A percentile compares a stretch with the other conserved stretches of the same genome.
Evolutionary conservation across 2,797 vertebrate species (phyloP).

Genomic region (Syngnathus rostellatus): DNA sequence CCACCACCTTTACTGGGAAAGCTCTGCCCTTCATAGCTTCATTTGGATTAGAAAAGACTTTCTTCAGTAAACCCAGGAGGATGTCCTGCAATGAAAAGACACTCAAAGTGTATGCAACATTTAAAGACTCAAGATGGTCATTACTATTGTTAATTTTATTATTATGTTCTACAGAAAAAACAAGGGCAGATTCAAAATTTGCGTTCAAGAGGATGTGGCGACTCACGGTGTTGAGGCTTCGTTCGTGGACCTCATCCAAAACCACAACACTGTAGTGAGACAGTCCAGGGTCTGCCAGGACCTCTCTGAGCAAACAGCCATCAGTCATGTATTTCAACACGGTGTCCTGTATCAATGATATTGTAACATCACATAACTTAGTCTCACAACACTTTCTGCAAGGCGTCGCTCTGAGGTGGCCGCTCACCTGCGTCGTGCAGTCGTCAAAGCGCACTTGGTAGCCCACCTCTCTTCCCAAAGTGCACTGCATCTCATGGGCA

Average conservation of each 20-base stretch:
- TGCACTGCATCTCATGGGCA: slow-evolving; percentile 81
- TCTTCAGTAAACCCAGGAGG: slow-evolving; percentile 89
- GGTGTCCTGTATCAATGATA: slow-evolving; percentile 72
- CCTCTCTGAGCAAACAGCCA: slow-evolving; percentile 88
- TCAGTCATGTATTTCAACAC: slow-evolving; percentile 94
- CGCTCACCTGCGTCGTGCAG: slow-evolving; percentile 79
- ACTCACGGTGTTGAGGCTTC: slow-evolving; percentile 93
- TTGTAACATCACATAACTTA: not conserved
- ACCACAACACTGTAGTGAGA: slow-evolving; percentile 83
- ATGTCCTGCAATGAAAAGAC: slow-evolving; percentile 76
- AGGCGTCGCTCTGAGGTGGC: not conserved
- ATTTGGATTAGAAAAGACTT: slow-evolving; percentile 67
- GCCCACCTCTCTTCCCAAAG: slow-evolving; percentile 78
- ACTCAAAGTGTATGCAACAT: not conserved
- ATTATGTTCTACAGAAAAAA: too few species aligned
- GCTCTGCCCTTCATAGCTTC: slow-evolving; percentile 58
- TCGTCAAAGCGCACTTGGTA: slow-evolving; percentile 98
- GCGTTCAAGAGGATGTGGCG: not conserved
- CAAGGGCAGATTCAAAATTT: too few species aligned
- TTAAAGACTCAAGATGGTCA: not conserved
- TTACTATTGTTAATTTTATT: too few species aligned
- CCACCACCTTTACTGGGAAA: slow-evolving; percentile 79
- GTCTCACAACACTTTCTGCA: not conserved
- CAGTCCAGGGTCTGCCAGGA: slow-evolving; percentile 80
- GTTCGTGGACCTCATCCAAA: slow-evolving; percentile 93